phyloP scores from a whole-genome alignment of 2,888 invertebrate genomes.

The Drosophila anomalata region DNA sequence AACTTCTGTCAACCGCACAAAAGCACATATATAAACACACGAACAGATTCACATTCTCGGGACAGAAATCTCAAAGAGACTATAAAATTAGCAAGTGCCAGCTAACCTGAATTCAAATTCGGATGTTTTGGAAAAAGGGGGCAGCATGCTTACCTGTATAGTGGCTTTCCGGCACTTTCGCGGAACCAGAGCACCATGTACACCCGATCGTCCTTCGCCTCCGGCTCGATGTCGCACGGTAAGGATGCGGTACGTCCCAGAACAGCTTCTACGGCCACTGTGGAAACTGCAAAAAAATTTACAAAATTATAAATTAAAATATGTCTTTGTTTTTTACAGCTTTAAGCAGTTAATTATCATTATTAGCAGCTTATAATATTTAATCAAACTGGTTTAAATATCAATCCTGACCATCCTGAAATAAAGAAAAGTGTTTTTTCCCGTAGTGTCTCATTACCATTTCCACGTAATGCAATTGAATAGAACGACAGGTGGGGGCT shows the following conservation, averaged over 20 bases:
- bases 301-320: slow-evolving; percentile 5
- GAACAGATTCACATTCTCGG: slow-evolving; percentile 1
- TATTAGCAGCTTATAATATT: no score
- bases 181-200: slow-evolving; percentile 97
- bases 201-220: slow-evolving; percentile 92
- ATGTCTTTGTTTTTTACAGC: neutral
- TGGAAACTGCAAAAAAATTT: slow-evolving; percentile 85
- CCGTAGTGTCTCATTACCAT: slow-evolving; percentile 31
- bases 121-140: slow-evolving; percentile 6
- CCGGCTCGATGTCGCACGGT: slow-evolving; percentile 95
- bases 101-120: slow-evolving; percentile 20
- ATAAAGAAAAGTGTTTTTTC: slow-evolving; percentile 3
- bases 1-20: slow-evolving; percentile 38
- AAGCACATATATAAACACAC: neutral
- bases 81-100: slow-evolving; percentile 40
- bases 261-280: slow-evolving; percentile 91
- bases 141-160: slow-evolving; percentile 90
- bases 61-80: slow-evolving; percentile 37
- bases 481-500: slow-evolving; percentile 26
- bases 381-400: neutral
- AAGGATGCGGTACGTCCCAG: slow-evolving; percentile 92
- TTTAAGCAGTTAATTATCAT: no score
- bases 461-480: slow-evolving; percentile 39
- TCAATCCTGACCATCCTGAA: neutral
- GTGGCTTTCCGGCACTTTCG: slow-evolving; percentile 93